Conservation (phyloP, 2,797 vertebrate species). For the Hydrocynus forskahlii region DNA sequence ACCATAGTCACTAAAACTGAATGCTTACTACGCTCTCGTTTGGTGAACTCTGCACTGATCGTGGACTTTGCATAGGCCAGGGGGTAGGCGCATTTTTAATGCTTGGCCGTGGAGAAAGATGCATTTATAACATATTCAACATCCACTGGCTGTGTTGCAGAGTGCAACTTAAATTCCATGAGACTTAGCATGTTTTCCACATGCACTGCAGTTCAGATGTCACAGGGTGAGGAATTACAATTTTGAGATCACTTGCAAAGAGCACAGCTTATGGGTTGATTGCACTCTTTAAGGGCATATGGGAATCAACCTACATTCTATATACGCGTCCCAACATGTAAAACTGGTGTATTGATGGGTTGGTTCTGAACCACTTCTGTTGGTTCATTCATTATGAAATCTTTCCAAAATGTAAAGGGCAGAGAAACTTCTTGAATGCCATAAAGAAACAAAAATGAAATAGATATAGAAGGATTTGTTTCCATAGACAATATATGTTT, state of each 20-base stretch:
- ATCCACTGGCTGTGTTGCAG: not conserved
- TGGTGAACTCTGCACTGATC: slow-evolving; percentile 4
- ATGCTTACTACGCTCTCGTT: not conserved
- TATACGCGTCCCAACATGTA: not conserved
- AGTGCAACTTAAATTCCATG: not conserved
- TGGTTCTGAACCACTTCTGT: not conserved
- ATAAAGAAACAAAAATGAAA: no score
- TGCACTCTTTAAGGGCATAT: not conserved
- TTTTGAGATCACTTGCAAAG: not conserved
- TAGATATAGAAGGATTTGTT: no score
- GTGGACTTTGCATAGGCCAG: not conserved
- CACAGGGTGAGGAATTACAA: not conserved
- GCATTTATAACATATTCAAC: not conserved
- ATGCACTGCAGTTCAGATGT: slow-evolving; percentile 12
- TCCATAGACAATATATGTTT: not conserved
- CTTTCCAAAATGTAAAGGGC: no score
- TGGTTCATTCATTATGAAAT: no score
- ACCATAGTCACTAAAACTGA: not conserved
- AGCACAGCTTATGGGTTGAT: slow-evolving; percentile 5
- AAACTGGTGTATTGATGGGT: not conserved
- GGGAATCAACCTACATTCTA: not conserved
- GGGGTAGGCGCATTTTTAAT: slow-evolving; percentile 1
- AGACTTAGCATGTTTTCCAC: slow-evolving; percentile 7
- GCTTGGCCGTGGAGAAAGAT: not conserved
- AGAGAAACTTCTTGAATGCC: no score